These are phyloP conservation scores for Bimastos eiseni DNA, from an alignment of 2,888 invertebrate species.

Conservation along the genomic window DNA sequence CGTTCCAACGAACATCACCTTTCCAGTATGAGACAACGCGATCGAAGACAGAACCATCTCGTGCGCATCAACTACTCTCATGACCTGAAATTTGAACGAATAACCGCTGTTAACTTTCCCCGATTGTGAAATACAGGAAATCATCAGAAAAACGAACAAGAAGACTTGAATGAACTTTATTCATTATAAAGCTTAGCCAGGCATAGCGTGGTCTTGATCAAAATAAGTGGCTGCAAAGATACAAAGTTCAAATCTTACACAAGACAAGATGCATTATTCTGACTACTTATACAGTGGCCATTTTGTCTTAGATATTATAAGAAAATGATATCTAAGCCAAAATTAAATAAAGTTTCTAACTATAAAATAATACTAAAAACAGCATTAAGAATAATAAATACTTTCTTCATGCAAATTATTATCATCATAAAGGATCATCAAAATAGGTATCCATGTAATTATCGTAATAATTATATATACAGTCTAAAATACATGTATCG, in stretches of 20 bases:
- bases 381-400: background rate
- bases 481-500: too few species aligned
- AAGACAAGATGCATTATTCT: background rate
- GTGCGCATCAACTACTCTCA: background rate
- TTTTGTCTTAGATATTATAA: background rate
- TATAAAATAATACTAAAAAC: background rate
- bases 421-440: background rate
- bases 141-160: background rate
- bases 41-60: slow-evolving; percentile 67
- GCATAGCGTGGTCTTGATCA: too few species aligned
- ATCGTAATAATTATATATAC: background rate
- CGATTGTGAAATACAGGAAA: background rate
- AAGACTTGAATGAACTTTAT: background rate
- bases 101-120: background rate
- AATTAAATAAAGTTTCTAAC: background rate
- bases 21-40: slow-evolving; percentile 76
- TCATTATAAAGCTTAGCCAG: too few species aligned
- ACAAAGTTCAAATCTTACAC: background rate
- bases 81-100: background rate
- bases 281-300: background rate
- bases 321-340: background rate
- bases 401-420: background rate
- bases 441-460: background rate
- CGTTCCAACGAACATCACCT: slow-evolving; percentile 80
- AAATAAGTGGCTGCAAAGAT: too few species aligned